Conservation (phyloP, 2,888 invertebrate genomes). For the Pammene fasciana region DNA sequence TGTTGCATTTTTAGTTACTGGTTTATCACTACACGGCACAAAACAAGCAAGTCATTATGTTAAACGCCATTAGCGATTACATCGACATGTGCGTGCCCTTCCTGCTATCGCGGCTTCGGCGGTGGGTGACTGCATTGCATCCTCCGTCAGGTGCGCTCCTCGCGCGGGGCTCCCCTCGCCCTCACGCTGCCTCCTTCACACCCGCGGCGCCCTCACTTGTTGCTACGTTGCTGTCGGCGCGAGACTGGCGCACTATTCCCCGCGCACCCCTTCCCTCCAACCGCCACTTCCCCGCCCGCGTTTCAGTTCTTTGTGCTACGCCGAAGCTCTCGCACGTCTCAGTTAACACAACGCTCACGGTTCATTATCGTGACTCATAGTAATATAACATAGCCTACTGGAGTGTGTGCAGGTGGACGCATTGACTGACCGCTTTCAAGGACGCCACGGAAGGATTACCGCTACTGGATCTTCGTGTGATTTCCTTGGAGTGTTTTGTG, state of each 20-base stretch:
- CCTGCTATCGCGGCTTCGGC: constrained; percentile 50
- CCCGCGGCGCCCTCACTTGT: constrained; percentile 79
- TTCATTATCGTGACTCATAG: constrained; percentile 65
- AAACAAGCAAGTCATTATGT: constrained; percentile 30
- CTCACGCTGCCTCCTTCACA: constrained; percentile 57
- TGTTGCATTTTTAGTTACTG: constrained; percentile 26
- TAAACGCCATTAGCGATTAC: constrained; percentile 45
- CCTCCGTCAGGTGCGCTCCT: constrained; percentile 71
- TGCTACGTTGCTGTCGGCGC: constrained; percentile 71
- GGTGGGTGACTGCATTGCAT: constrained; percentile 46
- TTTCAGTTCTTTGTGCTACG: constrained; percentile 82
- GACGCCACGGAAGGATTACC: constrained; percentile 53
- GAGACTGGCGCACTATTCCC: constrained; percentile 72
- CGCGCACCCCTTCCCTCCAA: constrained; percentile 60
- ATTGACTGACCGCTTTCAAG: constrained; percentile 64
- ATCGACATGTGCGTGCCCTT: constrained; percentile 69
- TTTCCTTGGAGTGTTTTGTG: constrained; percentile 38
- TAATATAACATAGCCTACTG: constrained; percentile 58
- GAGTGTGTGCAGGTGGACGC: constrained; percentile 69
- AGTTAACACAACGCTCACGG: constrained; percentile 56
- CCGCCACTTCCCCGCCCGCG: constrained; percentile 72
- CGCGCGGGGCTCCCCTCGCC: constrained; percentile 61
- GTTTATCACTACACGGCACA: constrained; percentile 14
- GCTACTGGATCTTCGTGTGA: constrained; percentile 44
- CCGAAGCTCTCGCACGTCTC: constrained; percentile 71